Conservation (phyloP, 2,113 vertebrate genomes). For the Amazona guildingii region DNA sequence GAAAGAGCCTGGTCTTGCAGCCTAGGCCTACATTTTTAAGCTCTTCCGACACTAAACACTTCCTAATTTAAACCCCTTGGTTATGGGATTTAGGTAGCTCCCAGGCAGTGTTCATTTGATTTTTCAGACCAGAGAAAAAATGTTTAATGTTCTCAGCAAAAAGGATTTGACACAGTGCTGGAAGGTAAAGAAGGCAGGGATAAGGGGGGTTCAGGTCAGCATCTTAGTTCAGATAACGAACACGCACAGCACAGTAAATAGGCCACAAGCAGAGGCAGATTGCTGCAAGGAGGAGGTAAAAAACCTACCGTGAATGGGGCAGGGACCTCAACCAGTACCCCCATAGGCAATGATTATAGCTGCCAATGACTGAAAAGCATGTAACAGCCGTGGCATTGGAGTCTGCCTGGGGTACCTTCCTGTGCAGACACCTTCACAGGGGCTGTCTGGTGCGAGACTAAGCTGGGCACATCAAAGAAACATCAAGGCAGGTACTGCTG, state of each 20-base stretch:
- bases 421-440: background rate
- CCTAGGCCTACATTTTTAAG: background rate
- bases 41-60: background rate
- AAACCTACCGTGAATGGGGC: background rate
- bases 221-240: background rate
- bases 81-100: background rate
- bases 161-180: constrained; percentile 29
- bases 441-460: background rate
- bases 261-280: constrained; percentile 19
- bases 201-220: background rate
- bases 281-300: background rate
- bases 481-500: constrained; percentile 8
- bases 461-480: constrained; percentile 35
- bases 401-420: background rate
- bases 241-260: background rate
- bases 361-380: constrained; percentile 4
- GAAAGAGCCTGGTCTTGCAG: background rate
- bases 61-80: background rate
- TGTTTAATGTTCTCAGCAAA: constrained; percentile 2
- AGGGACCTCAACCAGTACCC: background rate
- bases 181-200: background rate
- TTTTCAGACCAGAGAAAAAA: constrained; percentile 2
- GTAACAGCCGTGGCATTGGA: background rate
- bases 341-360: background rate
- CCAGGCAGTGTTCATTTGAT: background rate